Percentiles rank a stretch among this genome's conserved stretches.
Conservation (phyloP, 2,797 vertebrate species). For the Sylvilagus floridanus region DNA sequence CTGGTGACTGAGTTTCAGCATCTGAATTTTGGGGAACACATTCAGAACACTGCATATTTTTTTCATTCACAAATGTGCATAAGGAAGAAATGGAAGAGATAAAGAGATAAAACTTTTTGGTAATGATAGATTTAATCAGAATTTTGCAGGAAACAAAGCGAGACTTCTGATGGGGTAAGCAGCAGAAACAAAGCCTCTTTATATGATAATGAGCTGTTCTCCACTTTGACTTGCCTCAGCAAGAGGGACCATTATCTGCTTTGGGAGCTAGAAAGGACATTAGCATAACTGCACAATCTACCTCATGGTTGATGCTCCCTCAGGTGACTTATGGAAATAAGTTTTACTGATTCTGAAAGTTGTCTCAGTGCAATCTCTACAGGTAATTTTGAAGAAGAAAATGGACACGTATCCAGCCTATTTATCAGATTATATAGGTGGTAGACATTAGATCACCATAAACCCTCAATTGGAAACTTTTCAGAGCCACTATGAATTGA, state of each 20-base stretch:
- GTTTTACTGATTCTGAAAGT: slow-evolving; percentile 47
- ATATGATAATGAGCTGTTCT: slow-evolving; percentile 55
- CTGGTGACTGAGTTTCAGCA: background rate
- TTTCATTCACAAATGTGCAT: background rate
- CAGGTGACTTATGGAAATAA: slow-evolving; percentile 53
- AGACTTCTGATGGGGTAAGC: background rate
- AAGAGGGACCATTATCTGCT: background rate
- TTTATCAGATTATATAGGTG: background rate
- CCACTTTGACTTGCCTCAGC: background rate
- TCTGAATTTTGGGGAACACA: background rate
- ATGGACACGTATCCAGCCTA: background rate
- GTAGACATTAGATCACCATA: background rate
- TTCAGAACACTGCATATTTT: background rate
- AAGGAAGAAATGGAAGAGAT: background rate
- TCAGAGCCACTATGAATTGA: background rate
- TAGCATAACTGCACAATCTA: background rate
- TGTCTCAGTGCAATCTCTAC: background rate
- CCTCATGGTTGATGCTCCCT: background rate
- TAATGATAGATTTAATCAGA: slow-evolving; percentile 34
- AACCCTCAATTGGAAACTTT: background rate
- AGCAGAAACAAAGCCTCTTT: slow-evolving; percentile 52
- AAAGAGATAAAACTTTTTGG: background rate
- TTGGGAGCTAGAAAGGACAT: background rate
- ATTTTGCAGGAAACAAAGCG: slow-evolving; percentile 49
- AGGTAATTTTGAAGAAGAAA: slow-evolving; percentile 56